phyloP scores from a whole-genome alignment of 2,888 invertebrate species.

The Eupeodes latifasciatus region DNA sequence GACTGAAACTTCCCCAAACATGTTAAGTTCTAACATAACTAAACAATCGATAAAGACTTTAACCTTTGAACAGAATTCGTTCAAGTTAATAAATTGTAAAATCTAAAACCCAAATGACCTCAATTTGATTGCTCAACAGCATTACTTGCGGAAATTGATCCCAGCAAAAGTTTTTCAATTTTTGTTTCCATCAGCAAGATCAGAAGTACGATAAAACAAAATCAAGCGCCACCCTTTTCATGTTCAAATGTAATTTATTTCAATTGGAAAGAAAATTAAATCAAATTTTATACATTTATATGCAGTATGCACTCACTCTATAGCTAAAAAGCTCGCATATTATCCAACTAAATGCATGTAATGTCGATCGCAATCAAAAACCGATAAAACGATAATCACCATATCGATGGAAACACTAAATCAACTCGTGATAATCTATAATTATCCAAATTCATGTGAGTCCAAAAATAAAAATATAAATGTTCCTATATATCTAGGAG shows the following conservation, averaged over 20 bases:
- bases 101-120: neutral
- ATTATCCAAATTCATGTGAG: constrained; percentile 41
- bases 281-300: constrained; percentile 12
- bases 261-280: constrained; percentile 16
- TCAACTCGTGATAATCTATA: constrained; percentile 64
- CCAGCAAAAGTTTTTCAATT: neutral
- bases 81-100: too few relatives aligned
- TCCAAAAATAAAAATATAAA: neutral
- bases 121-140: neutral
- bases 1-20: too few relatives aligned
- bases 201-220: constrained; percentile 16
- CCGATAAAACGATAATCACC: constrained; percentile 68
- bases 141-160: neutral
- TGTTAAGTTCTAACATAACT: too few relatives aligned
- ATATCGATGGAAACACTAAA: constrained; percentile 60
- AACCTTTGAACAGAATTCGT: too few relatives aligned
- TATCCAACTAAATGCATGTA: constrained; percentile 22
- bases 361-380: constrained; percentile 61
- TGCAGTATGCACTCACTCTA: neutral
- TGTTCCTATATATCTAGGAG: too few relatives aligned
- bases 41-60: too few relatives aligned
- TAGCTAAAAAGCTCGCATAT: neutral
- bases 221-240: constrained; percentile 66
- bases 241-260: constrained; percentile 47
- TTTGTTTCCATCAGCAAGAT: neutral